A percentile compares a stretch with the other conserved stretches of the same genome.
phyloP scores from a whole-genome alignment of 2,113 vertebrate species.

The Rhabdornis inornatus region DNA sequence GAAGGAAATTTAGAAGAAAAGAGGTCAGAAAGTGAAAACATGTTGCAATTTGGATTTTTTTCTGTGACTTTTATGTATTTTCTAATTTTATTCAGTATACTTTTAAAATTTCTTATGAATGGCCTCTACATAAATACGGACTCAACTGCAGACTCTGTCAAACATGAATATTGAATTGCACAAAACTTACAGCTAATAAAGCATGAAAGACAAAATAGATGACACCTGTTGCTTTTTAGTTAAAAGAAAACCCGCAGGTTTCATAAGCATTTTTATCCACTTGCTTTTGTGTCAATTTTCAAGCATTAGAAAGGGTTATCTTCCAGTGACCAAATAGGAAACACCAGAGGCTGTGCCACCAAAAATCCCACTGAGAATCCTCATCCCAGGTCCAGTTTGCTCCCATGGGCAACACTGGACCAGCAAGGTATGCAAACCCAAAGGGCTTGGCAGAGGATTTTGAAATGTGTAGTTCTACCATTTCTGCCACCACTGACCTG shows the following conservation, averaged over 20 bases:
- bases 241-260: neutral
- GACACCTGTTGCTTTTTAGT: neutral
- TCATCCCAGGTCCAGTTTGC: neutral
- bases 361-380: neutral
- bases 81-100: neutral
- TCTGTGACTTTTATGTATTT: constrained; percentile 3
- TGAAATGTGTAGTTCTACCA: neutral
- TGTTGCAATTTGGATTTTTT: neutral
- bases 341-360: neutral
- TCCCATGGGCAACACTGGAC: neutral
- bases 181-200: constrained; percentile 41
- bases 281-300: neutral
- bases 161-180: constrained; percentile 16
- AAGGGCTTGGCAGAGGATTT: neutral
- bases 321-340: neutral
- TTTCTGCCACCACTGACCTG: neutral
- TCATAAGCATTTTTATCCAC: neutral
- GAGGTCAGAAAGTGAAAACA: neutral
- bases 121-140: neutral
- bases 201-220: constrained; percentile 25
- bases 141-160: neutral
- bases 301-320: neutral
- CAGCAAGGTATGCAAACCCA: neutral
- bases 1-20: constrained; percentile 21
- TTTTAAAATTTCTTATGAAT: neutral